Conservation (phyloP, 2,113 vertebrate genomes). For the Bothrops jararaca region DNA sequence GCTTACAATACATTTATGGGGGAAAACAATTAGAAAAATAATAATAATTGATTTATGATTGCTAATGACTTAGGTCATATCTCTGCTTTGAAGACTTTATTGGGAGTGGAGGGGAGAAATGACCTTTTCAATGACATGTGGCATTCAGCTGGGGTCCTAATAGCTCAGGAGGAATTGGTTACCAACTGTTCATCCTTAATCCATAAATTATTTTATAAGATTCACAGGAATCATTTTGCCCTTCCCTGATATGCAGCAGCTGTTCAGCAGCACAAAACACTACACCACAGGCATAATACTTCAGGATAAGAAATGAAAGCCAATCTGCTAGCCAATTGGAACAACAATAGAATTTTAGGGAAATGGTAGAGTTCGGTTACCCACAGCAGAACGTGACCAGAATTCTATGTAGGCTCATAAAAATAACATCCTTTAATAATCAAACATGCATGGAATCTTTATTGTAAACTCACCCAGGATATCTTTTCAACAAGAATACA, state of each 20-base stretch:
- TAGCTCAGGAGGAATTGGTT: constrained; percentile 29
- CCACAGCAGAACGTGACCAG: neutral
- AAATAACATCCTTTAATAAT: constrained; percentile 21
- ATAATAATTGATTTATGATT: neutral
- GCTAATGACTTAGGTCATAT: fast-evolving
- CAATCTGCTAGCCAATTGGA: neutral
- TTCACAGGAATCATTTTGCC: constrained; percentile 53
- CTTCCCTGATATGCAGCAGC: constrained; percentile 54
- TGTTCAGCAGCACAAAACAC: constrained; percentile 19
- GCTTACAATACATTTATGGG: fast-evolving
- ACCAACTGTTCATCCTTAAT: constrained; percentile 28
- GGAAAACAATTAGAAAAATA: constrained; percentile 6
- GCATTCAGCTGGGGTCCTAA: neutral
- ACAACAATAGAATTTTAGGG: neutral
- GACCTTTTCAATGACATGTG: constrained; percentile 32
- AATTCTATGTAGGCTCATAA: constrained; percentile 3
- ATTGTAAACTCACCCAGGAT: constrained; percentile 13
- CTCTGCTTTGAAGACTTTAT: neutral
- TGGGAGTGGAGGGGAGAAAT: neutral
- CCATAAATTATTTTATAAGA: constrained; percentile 55
- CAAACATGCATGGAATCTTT: constrained; percentile 8
- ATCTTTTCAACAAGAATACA: constrained; percentile 16
- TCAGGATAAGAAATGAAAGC: constrained; percentile 23
- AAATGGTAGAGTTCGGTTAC: constrained; percentile 4
- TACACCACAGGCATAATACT: constrained; percentile 14